Percentiles rank a stretch among this genome's conserved stretches.
Evolutionary conservation across 2,888 invertebrate species (phyloP).

Genomic region (Diarsia mendica): DNA sequence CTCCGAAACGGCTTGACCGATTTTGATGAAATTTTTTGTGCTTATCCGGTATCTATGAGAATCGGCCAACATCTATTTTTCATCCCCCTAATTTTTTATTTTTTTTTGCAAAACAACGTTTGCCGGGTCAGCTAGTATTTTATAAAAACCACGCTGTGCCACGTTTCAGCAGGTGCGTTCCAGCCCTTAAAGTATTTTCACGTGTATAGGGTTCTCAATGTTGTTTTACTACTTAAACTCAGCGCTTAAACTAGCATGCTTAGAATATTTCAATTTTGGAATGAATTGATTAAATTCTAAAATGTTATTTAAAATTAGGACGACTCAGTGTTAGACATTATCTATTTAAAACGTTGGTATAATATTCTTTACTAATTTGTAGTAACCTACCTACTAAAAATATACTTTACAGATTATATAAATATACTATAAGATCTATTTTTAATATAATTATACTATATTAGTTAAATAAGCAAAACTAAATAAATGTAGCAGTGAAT

Average conservation of each 20-base stretch:
- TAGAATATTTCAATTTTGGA: conserved; percentile 24
- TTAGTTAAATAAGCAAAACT: conserved; percentile 2
- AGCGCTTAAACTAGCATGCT: conserved; percentile 30
- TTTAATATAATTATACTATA: neutral
- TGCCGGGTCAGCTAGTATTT: too few relatives aligned
- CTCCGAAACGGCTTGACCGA: too few relatives aligned
- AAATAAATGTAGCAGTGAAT: neutral
- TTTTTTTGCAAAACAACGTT: too few relatives aligned
- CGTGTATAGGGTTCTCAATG: conserved; percentile 29
- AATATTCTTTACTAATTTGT: neutral
- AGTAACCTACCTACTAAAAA: too few relatives aligned
- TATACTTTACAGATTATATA: too few relatives aligned
- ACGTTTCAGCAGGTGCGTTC: too few relatives aligned
- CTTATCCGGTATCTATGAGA: too few relatives aligned
- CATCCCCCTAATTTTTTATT: too few relatives aligned
- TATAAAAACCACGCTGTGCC: too few relatives aligned
- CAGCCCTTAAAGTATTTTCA: too few relatives aligned
- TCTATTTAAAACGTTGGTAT: conserved; percentile 10
- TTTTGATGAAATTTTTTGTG: too few relatives aligned
- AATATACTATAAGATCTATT: neutral
- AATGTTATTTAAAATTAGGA: conserved; percentile 28
- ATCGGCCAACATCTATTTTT: too few relatives aligned
- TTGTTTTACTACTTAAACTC: conserved; percentile 60
- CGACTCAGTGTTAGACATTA: neutral
- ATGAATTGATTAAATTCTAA: conserved; percentile 34